These are phyloP conservation scores for Harpagus bidentatus DNA, from an alignment of 2,113 vertebrate species.

Conservation along the genomic window DNA sequence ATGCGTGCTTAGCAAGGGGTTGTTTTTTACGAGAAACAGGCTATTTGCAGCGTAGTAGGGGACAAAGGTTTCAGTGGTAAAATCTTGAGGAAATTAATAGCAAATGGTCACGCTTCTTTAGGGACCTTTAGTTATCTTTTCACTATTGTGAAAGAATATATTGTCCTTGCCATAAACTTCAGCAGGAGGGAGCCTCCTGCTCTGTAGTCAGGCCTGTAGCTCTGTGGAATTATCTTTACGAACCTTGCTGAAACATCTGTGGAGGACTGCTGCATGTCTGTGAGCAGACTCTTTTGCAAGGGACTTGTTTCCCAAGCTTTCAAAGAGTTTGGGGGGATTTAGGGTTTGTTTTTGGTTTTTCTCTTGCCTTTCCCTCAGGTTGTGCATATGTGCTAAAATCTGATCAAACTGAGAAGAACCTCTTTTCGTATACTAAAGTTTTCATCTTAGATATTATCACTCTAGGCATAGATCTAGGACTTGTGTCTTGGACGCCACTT, in stretches of 20 bases:
- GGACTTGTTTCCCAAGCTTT: not conserved
- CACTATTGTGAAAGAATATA: not conserved
- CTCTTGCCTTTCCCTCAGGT: not conserved
- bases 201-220: not conserved
- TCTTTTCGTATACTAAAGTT: not conserved
- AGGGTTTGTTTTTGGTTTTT: not conserved
- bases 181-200: not conserved
- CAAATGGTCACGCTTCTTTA: not conserved
- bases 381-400: not conserved
- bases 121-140: not conserved
- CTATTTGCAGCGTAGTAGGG: not conserved
- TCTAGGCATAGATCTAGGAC: not conserved
- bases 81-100: not conserved
- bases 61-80: not conserved
- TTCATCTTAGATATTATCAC: not conserved
- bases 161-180: not conserved
- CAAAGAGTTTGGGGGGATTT: not conserved
- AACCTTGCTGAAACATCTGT: not conserved
- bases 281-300: not conserved
- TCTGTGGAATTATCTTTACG: not conserved
- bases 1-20: not conserved
- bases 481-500: not conserved
- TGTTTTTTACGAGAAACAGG: not conserved
- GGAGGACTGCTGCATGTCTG: fast-evolving
- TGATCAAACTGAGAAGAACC: not conserved